These are phyloP conservation scores for Pseudolycoriella hygida DNA, from an alignment of 2,888 invertebrate genomes.

Conservation along the genomic window DNA sequence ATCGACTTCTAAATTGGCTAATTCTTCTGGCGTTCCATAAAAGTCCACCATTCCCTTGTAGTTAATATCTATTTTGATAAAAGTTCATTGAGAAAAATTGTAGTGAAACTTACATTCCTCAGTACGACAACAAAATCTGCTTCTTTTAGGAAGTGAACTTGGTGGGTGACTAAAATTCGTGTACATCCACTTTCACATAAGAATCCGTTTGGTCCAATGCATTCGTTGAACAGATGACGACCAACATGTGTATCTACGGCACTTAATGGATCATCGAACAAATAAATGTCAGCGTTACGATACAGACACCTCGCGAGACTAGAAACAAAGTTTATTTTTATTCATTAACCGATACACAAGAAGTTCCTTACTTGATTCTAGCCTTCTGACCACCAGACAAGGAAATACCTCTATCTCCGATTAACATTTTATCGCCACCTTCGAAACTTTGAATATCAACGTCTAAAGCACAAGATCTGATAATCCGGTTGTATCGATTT, in stretches of 20 bases:
- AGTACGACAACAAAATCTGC: conserved; percentile 39
- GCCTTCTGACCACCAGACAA: conserved; percentile 62
- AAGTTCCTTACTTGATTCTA: conserved; percentile 29
- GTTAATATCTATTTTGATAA: too few relatives aligned
- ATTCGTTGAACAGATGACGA: conserved; percentile 48
- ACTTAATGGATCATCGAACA: conserved; percentile 57
- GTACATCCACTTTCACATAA: conserved; percentile 35
- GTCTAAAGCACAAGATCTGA: conserved; percentile 27
- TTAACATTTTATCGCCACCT: conserved; percentile 31
- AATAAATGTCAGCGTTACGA: conserved; percentile 47
- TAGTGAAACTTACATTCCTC: conserved; percentile 31
- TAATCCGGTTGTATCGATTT: conserved; percentile 22
- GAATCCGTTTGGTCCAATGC: conserved; percentile 33
- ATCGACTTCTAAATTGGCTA: too few relatives aligned
- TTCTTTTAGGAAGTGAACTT: conserved; percentile 45
- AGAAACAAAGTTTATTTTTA: neutral
- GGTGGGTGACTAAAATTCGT: conserved; percentile 58
- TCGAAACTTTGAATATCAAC: conserved; percentile 35
- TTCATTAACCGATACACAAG: too few relatives aligned
- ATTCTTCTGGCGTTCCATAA: too few relatives aligned
- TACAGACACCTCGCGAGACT: conserved; percentile 14
- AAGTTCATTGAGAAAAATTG: too few relatives aligned
- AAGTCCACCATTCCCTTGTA: too few relatives aligned
- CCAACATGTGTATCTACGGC: conserved; percentile 58
- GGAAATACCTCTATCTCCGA: conserved; percentile 53